A percentile compares a stretch with the other conserved stretches of the same genome.
Evolutionary conservation across 2,113 vertebrate genomes (phyloP).

Genomic region (Brienomyrus brachyistius): DNA sequence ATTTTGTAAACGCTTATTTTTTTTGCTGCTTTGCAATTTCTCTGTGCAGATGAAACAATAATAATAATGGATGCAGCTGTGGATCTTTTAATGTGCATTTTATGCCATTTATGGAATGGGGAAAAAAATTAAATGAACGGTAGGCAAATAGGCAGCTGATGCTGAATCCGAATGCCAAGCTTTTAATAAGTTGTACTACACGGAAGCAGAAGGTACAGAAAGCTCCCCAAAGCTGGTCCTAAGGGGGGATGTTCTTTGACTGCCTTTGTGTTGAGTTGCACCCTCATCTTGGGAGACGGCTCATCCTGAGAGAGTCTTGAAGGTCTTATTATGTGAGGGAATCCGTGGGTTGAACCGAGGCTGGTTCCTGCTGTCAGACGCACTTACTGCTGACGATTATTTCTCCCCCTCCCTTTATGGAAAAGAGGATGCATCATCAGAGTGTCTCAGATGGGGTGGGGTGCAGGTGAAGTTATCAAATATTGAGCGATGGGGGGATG

Average conservation of each 20-base stretch:
- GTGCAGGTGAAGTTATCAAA: not conserved
- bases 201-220: not conserved
- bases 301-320: not conserved
- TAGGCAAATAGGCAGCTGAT: not conserved
- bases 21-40: not conserved
- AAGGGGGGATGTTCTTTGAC: not conserved
- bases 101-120: not conserved
- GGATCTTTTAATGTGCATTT: not conserved
- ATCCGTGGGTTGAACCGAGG: not conserved
- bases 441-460: not conserved
- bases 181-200: not conserved
- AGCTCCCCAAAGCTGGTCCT: not conserved
- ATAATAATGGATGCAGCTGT: not conserved
- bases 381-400: not conserved
- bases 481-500: not conserved
- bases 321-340: not conserved
- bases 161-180: not conserved
- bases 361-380: not conserved
- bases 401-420: not conserved
- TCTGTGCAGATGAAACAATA: not conserved
- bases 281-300: not conserved
- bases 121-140: not conserved
- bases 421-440: not conserved
- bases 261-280: not conserved
- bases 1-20: not conserved